phyloP scores from a whole-genome alignment of 2,888 invertebrate species.

The Chesias legatella region DNA sequence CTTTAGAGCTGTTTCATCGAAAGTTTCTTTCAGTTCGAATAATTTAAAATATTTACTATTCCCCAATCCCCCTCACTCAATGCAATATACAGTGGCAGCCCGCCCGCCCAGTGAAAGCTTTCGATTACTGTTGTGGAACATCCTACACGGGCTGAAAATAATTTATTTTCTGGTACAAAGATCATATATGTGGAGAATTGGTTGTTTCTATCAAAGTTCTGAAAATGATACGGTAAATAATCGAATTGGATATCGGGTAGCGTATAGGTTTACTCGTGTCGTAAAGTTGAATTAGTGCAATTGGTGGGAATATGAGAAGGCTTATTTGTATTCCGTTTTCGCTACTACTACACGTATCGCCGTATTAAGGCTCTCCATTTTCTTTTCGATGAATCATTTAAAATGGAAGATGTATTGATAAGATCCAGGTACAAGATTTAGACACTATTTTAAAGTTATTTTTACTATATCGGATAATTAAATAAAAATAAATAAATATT shows the following conservation, averaged over 20 bases:
- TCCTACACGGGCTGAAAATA: background rate
- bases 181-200: slow-evolving; percentile 5
- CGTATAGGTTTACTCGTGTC: no score
- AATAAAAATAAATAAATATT: no score
- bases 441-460: no score
- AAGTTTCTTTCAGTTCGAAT: slow-evolving; percentile 11
- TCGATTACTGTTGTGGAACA: background rate
- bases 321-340: no score
- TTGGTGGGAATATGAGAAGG: no score
- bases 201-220: slow-evolving; percentile 2
- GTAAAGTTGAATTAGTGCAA: no score
- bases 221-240: background rate
- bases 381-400: no score
- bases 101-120: background rate
- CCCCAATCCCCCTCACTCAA: slow-evolving; percentile 8
- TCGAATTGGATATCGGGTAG: slow-evolving; percentile 2
- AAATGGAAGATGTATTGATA: no score
- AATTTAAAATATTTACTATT: slow-evolving; percentile 16
- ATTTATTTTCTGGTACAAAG: background rate
- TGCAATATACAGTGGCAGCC: slow-evolving; percentile 5
- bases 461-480: no score
- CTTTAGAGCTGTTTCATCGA: slow-evolving; percentile 8
- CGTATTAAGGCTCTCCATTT: no score
- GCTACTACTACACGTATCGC: no score
- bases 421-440: no score